These are phyloP conservation scores for Bruchidius siliquastri DNA, from an alignment of 2,888 invertebrate genomes.

Conservation along the genomic window DNA sequence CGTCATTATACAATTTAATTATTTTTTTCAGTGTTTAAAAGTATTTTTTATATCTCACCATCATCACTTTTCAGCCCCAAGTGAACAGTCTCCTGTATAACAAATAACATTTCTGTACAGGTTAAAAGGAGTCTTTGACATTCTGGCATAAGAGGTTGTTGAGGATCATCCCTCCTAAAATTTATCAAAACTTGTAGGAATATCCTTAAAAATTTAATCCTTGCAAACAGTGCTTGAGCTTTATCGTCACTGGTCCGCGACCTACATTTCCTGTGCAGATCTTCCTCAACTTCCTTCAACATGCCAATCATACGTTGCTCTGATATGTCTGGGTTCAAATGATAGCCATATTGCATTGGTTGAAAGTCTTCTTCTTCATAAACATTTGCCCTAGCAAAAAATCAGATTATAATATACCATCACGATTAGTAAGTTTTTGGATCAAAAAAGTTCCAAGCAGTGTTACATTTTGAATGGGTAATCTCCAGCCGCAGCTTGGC, in stretches of 20 bases:
- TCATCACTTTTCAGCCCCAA: conserved; percentile 59
- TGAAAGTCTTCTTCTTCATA: conserved; percentile 97
- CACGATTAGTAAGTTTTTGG: not conserved
- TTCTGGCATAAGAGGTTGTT: conserved; percentile 63
- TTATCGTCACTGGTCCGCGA: conserved; percentile 48
- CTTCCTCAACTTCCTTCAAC: conserved; percentile 89
- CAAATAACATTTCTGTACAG: conserved; percentile 76
- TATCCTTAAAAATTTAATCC: conserved; percentile 82
- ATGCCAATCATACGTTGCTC: conserved; percentile 76
- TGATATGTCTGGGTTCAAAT: conserved; percentile 74
- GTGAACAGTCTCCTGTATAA: conserved; percentile 70
- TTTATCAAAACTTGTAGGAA: conserved; percentile 75
- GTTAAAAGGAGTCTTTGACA: conserved; percentile 77
- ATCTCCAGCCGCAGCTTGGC: too few relatives aligned
- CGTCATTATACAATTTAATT: too few relatives aligned
- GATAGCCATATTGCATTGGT: conserved; percentile 85
- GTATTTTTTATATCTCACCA: too few relatives aligned
- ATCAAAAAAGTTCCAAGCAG: too few relatives aligned
- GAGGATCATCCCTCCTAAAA: conserved; percentile 53
- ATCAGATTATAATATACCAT: conserved; percentile 8
- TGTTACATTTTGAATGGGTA: too few relatives aligned
- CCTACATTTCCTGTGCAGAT: conserved; percentile 67
- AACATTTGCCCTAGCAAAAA: conserved; percentile 64
- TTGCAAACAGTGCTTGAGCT: conserved; percentile 65
- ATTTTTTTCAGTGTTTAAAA: too few relatives aligned